phyloP scores from a whole-genome alignment of 2,888 invertebrate species.

The Omphaloscelis lunosa region DNA sequence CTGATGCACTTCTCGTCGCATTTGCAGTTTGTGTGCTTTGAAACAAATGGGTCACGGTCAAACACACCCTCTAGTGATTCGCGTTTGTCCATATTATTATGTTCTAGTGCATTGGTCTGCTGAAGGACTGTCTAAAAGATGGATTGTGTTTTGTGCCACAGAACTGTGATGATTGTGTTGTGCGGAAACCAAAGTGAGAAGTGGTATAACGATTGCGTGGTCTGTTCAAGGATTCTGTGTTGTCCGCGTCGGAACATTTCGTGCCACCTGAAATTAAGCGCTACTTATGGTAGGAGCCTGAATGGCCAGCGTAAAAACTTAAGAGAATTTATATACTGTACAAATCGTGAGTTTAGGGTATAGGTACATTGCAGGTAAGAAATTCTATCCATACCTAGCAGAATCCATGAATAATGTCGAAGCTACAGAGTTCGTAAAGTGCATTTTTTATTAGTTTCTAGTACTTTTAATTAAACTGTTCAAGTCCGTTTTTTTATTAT shows the following conservation, averaged over 20 bases:
- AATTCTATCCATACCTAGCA: not conserved
- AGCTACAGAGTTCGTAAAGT: not conserved
- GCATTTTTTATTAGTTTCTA: not conserved
- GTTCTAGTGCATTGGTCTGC: slow-evolving; percentile 33
- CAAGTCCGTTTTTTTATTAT: not conserved
- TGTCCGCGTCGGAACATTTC: slow-evolving; percentile 38
- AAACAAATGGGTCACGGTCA: slow-evolving; percentile 75
- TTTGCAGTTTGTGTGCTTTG: slow-evolving; percentile 77
- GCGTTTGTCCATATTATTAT: slow-evolving; percentile 58
- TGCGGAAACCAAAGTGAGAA: slow-evolving; percentile 48
- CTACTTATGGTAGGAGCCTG: slow-evolving; percentile 29
- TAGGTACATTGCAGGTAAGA: slow-evolving; percentile 30
- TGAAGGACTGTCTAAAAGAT: slow-evolving; percentile 19
- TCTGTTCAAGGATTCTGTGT: slow-evolving; percentile 45
- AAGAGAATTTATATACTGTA: not conserved
- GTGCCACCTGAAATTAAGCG: slow-evolving; percentile 50
- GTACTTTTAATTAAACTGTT: slow-evolving; percentile 2
- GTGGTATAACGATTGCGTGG: slow-evolving; percentile 51
- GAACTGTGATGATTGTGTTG: slow-evolving; percentile 50
- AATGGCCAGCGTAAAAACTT: slow-evolving; percentile 13
- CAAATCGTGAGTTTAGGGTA: not conserved
- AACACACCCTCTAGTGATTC: slow-evolving; percentile 27
- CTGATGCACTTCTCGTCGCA: slow-evolving; percentile 88
- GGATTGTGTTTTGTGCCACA: slow-evolving; percentile 42
- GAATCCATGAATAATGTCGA: not conserved